Evolutionary conservation across 2,113 vertebrate genomes (phyloP).

Genomic region (Tympanuchus pallidicinctus): DNA sequence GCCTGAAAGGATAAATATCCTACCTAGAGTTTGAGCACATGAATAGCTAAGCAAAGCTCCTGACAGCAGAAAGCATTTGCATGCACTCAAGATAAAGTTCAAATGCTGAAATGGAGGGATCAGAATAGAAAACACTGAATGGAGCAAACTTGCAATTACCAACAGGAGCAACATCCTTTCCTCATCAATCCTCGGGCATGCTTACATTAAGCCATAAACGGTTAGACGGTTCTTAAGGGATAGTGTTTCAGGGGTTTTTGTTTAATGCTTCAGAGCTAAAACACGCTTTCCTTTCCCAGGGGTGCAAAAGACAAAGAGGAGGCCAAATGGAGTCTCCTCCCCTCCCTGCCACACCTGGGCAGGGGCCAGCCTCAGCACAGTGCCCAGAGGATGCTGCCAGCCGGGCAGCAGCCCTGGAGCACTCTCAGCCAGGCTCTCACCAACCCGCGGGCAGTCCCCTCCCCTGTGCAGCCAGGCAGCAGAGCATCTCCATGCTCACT

Average conservation of each 20-base stretch:
- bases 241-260: background rate
- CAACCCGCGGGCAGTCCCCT: background rate
- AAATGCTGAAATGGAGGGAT: background rate
- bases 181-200: constrained; percentile 44
- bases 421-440: background rate
- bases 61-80: constrained; percentile 32
- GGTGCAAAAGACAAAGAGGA: constrained; percentile 49
- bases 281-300: constrained; percentile 42
- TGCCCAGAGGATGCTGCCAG: background rate
- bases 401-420: background rate
- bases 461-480: fast-evolving
- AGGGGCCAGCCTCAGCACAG: background rate
- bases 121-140: constrained; percentile 47
- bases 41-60: constrained; percentile 40
- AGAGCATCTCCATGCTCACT: background rate
- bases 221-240: background rate
- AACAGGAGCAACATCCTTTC: constrained; percentile 40
- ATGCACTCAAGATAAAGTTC: constrained; percentile 6
- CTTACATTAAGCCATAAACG: constrained; percentile 33
- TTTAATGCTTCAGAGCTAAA: constrained; percentile 40
- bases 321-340: constrained; percentile 42
- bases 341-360: constrained; percentile 44
- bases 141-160: constrained; percentile 49
- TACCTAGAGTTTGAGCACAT: constrained; percentile 30
- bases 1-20: constrained; percentile 54